These are phyloP conservation scores for Leucozona laternaria DNA, from an alignment of 2,888 invertebrate genomes.

Conservation along the genomic window DNA sequence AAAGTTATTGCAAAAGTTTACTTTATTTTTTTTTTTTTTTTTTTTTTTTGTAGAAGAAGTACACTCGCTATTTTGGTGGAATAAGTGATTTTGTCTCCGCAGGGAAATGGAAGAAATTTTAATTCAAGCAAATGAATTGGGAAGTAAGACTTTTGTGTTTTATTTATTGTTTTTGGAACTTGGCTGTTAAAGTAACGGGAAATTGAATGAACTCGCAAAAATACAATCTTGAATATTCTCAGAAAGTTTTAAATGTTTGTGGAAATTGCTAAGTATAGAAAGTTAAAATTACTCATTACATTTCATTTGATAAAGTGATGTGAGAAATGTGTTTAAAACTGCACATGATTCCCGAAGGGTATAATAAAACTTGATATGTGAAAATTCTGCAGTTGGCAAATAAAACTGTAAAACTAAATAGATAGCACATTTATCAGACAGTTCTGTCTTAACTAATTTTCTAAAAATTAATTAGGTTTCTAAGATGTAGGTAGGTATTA, in stretches of 20 bases:
- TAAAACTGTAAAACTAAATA: no score
- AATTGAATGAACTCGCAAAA: background rate
- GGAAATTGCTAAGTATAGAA: background rate
- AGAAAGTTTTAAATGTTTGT: background rate
- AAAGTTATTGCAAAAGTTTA: slow-evolving; percentile 70
- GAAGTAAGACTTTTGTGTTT: slow-evolving; percentile 4
- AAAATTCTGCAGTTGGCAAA: no score
- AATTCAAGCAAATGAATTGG: slow-evolving; percentile 51
- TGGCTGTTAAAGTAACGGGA: slow-evolving; percentile 1
- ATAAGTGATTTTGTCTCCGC: slow-evolving; percentile 47
- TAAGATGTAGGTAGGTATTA: no score
- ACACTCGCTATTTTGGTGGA: slow-evolving; percentile 18
- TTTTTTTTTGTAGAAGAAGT: background rate
- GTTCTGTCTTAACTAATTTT: no score
- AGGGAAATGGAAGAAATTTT: slow-evolving; percentile 47
- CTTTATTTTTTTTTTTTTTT: background rate
- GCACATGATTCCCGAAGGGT: background rate
- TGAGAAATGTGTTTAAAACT: background rate
- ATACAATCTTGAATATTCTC: slow-evolving; percentile 6
- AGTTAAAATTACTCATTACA: background rate
- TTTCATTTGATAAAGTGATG: background rate
- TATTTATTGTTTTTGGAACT: background rate
- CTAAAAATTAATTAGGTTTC: no score
- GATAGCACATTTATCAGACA: no score
- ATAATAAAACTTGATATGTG: background rate